Conservation (phyloP, 2,888 invertebrate species). For the Acleris laterana region DNA sequence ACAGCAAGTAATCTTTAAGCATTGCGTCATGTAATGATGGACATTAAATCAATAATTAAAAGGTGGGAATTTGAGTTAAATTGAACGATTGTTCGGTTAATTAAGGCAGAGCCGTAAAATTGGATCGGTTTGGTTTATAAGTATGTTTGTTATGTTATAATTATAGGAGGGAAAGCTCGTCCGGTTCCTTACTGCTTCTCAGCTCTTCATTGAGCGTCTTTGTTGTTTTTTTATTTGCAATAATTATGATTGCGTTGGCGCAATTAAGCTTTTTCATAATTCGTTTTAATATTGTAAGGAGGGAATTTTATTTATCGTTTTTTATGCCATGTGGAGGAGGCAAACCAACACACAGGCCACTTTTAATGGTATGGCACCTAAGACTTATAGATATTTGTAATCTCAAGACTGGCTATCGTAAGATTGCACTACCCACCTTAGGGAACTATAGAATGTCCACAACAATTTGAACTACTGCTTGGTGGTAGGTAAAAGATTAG, state of each 20-base stretch:
- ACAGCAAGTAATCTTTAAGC: constrained; percentile 48
- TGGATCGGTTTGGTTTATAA: constrained; percentile 39
- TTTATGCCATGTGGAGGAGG: too few species aligned
- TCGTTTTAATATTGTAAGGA: too few species aligned
- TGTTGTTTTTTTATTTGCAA: neutral
- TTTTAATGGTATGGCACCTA: too few species aligned
- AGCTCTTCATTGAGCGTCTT: neutral
- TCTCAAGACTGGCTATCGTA: too few species aligned
- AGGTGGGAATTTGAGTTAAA: constrained; percentile 39
- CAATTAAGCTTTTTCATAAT: neutral
- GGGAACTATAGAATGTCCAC: too few species aligned
- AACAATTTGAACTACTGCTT: too few species aligned
- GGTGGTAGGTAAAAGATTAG: too few species aligned
- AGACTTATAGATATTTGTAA: too few species aligned
- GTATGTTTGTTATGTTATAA: constrained; percentile 39
- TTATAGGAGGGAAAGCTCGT: constrained; percentile 26
- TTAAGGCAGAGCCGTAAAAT: constrained; percentile 43
- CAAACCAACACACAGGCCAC: too few species aligned
- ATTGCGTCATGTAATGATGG: constrained; percentile 39
- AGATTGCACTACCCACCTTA: too few species aligned
- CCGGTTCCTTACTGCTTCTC: constrained; percentile 17
- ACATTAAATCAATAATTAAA: constrained; percentile 43
- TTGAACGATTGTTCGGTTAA: constrained; percentile 43
- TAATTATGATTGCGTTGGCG: constrained; percentile 3
- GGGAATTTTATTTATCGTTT: too few species aligned